Evolutionary conservation across 2,888 invertebrate genomes (phyloP).

Genomic region (Hylaea fasciaria): DNA sequence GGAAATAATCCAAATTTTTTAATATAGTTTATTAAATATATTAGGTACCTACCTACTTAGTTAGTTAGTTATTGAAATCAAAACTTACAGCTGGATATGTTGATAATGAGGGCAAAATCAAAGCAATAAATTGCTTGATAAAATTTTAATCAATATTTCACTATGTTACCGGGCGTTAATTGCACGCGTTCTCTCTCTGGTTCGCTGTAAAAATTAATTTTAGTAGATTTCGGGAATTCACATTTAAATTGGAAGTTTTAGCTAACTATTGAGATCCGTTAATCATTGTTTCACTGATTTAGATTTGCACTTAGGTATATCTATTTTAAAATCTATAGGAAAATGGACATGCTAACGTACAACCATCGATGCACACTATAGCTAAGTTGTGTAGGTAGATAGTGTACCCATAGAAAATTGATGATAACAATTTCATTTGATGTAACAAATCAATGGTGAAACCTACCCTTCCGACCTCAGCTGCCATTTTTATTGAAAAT

Average conservation of each 20-base stretch:
- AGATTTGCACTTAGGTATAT: too few relatives aligned
- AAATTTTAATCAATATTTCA: conserved; percentile 65
- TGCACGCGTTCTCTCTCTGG: conserved; percentile 36
- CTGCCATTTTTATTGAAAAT: conserved; percentile 57
- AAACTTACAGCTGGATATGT: not conserved
- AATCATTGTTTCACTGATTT: too few relatives aligned
- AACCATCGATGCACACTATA: too few relatives aligned
- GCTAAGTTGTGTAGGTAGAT: too few relatives aligned
- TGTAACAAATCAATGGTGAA: not conserved
- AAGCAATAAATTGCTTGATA: conserved; percentile 42
- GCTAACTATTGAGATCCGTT: not conserved
- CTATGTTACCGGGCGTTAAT: conserved; percentile 65
- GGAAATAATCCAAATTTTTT: not conserved
- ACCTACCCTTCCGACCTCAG: conserved; percentile 22
- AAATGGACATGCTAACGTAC: too few relatives aligned
- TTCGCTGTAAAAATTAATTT: conserved; percentile 19
- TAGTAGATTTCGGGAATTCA: conserved; percentile 19
- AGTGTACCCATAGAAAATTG: too few relatives aligned
- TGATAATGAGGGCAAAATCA: conserved; percentile 19
- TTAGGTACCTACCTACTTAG: too few relatives aligned
- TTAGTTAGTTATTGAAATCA: not conserved
- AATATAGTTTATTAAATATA: too few relatives aligned
- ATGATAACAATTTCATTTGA: too few relatives aligned
- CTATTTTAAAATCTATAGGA: too few relatives aligned
- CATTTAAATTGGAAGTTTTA: not conserved